phyloP scores from a whole-genome alignment of 2,797 vertebrate species.

The Gallinago stenura region DNA sequence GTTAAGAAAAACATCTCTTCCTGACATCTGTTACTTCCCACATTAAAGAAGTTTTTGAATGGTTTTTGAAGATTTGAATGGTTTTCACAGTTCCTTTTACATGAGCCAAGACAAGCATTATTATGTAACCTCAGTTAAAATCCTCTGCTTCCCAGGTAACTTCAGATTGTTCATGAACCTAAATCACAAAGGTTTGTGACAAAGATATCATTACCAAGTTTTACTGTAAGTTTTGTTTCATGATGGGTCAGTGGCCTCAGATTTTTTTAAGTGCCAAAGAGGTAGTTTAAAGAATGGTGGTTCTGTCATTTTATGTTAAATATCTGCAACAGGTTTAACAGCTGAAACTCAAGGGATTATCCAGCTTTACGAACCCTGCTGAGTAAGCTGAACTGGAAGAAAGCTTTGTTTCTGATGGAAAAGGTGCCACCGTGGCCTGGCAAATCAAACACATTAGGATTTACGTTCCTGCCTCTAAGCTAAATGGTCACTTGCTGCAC shows the following conservation, averaged over 20 bases:
- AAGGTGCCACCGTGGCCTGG: constrained; percentile 29
- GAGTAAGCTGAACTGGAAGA: constrained; percentile 49
- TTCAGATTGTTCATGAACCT: not conserved
- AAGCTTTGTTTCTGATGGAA: constrained; percentile 57
- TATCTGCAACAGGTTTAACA: constrained; percentile 62
- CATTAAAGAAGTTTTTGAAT: not conserved
- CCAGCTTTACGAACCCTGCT: constrained; percentile 54
- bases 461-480: constrained; percentile 45
- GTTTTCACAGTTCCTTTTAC: not conserved
- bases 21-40: not conserved
- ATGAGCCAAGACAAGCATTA: not conserved
- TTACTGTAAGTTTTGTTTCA: not conserved
- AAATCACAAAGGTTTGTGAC: not conserved
- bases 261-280: not conserved
- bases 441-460: constrained; percentile 55
- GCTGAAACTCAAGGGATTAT: constrained; percentile 62
- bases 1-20: not conserved
- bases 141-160: not conserved
- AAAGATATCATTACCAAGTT: not conserved
- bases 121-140: not conserved
- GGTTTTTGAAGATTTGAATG: not conserved
- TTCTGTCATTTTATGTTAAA: constrained; percentile 44
- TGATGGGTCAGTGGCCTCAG: not conserved
- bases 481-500: constrained; percentile 34
- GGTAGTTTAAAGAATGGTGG: not conserved